Conservation (phyloP, 2,113 vertebrate species). For the Cinclus mexicanus region DNA sequence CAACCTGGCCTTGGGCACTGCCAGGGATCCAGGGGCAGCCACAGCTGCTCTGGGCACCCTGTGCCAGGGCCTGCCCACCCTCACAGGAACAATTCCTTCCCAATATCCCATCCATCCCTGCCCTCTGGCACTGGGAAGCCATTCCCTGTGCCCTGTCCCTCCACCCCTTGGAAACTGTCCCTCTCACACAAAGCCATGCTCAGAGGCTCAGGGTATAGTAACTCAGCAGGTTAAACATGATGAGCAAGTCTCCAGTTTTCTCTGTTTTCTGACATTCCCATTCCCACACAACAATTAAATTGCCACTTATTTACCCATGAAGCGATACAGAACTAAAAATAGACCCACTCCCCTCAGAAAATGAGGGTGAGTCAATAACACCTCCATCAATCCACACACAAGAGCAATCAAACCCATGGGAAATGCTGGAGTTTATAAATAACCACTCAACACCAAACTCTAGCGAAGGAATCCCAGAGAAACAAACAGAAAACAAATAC, state of each 20-base stretch:
- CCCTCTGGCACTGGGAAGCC: not conserved
- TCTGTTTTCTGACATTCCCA: not conserved
- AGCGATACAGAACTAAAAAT: not conserved
- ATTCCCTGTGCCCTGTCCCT: not conserved
- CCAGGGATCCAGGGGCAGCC: not conserved
- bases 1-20: not conserved
- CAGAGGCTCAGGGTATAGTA: not conserved
- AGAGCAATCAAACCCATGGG: not conserved
- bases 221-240: not conserved
- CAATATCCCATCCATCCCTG: not conserved
- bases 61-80: not conserved
- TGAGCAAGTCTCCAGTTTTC: not conserved
- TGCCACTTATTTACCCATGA: not conserved
- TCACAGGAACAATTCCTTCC: accelerated
- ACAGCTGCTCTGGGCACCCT: not conserved
- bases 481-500: not conserved
- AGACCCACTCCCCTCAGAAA: not conserved
- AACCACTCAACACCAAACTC: not conserved
- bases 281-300: not conserved
- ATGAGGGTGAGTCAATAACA: not conserved
- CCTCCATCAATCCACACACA: not conserved
- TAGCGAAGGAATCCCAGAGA: not conserved
- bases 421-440: not conserved
- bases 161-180: not conserved
- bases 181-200: not conserved